Conservation (phyloP, 2,797 vertebrate genomes). For the Allobates femoralis region DNA sequence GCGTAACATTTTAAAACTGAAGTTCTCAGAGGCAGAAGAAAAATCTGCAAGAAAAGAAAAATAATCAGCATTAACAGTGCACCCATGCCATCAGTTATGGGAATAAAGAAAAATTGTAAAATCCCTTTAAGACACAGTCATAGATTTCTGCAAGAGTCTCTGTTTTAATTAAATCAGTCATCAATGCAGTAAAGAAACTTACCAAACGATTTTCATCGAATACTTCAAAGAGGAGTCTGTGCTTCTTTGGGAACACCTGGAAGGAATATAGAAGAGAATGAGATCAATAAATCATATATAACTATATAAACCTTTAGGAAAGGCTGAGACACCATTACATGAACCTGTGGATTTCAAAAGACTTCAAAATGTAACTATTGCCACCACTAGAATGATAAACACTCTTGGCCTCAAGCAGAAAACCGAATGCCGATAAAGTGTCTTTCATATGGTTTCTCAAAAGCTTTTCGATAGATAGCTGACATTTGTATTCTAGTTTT, state of each 20-base stretch:
- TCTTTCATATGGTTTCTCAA: too few species aligned
- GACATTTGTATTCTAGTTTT: too few species aligned
- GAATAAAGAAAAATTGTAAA: too few species aligned
- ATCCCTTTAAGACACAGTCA: not conserved
- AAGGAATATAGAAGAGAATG: constrained; percentile 57
- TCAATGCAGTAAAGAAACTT: constrained; percentile 68
- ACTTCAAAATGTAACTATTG: not conserved
- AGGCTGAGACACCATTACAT: not conserved
- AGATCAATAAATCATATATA: not conserved
- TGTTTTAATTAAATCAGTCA: not conserved
- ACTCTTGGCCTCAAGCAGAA: not conserved
- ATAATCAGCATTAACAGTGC: too few species aligned
- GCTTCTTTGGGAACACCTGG: constrained; percentile 89
- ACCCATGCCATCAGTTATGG: too few species aligned
- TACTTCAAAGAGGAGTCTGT: constrained; percentile 92
- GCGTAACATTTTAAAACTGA: too few species aligned
- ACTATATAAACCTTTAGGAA: not conserved
- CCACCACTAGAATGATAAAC: not conserved
- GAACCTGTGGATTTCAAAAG: not conserved
- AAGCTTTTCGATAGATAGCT: too few species aligned
- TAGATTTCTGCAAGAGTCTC: not conserved
- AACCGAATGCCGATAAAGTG: too few species aligned
- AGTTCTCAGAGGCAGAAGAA: too few species aligned
- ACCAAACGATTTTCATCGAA: constrained; percentile 99
- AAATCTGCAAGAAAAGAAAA: too few species aligned